Percentiles rank a stretch among this genome's conserved stretches.
These are phyloP conservation scores for Gonatopus flavifemur DNA, from an alignment of 1,140 invertebrate species.

Conservation along the genomic window DNA sequence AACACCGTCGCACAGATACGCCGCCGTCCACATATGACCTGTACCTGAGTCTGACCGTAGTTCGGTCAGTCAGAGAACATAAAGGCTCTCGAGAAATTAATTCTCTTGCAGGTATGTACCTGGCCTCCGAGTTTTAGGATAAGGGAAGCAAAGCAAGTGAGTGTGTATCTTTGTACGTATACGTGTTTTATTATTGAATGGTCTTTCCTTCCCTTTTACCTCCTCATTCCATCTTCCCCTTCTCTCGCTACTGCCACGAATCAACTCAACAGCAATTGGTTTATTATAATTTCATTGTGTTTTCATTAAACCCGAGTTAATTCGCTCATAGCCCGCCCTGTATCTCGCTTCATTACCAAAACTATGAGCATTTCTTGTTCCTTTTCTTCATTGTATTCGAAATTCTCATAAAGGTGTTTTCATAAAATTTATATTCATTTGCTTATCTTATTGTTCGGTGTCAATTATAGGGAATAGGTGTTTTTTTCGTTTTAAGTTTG, in stretches of 20 bases:
- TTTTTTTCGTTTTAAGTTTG: no score
- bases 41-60: conserved; percentile 28
- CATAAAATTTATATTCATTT: no score
- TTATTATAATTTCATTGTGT: conserved; percentile 60
- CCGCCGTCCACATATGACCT: conserved; percentile 18
- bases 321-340: conserved; percentile 43
- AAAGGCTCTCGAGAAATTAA: conserved; percentile 58
- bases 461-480: no score
- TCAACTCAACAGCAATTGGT: conserved; percentile 57
- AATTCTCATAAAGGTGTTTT: no score
- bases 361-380: no score
- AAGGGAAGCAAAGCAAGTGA: conserved; percentile 13
- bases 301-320: conserved; percentile 57
- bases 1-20: no score
- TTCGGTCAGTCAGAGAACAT: conserved; percentile 54
- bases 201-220: conserved; percentile 53
- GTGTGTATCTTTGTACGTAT: conserved; percentile 35
- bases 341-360: conserved; percentile 49
- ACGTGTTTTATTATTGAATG: conserved; percentile 59
- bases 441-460: no score
- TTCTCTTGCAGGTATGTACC: conserved; percentile 40
- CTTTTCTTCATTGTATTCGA: no score
- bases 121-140: neutral
- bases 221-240: no score
- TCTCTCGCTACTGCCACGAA: no score